Conservation (phyloP, 2,113 vertebrate species). For the Ceuthmochares aereus region DNA sequence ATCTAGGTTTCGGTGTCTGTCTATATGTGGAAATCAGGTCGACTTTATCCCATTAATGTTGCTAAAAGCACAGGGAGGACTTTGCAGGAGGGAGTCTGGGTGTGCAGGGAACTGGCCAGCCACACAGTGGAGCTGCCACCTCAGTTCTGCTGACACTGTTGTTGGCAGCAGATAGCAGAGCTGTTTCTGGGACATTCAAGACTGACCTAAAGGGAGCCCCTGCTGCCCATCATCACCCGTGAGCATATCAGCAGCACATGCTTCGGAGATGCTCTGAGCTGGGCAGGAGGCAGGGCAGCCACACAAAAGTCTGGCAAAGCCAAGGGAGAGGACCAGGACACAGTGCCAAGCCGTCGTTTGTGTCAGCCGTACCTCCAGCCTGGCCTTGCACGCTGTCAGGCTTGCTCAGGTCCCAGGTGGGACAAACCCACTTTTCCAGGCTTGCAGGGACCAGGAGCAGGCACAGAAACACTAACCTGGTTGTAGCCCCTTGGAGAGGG, state of each 20-base stretch:
- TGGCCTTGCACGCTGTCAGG: accelerated
- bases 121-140: conserved; percentile 16
- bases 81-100: neutral
- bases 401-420: neutral
- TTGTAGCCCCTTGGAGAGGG: neutral
- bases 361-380: neutral
- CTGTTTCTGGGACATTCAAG: neutral
- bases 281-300: neutral
- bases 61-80: neutral
- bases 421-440: neutral
- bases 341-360: neutral
- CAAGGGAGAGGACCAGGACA: neutral
- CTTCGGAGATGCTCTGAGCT: neutral
- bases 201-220: neutral
- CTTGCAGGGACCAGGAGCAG: neutral
- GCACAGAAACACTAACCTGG: neutral
- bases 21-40: conserved; percentile 48
- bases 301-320: neutral
- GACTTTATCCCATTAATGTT: conserved; percentile 26
- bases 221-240: neutral
- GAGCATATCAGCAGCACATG: accelerated
- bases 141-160: neutral
- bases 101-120: neutral
- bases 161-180: neutral
- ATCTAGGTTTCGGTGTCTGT: neutral